These are phyloP conservation scores for Enteromius afrohamiltoni DNA, from an alignment of 2,797 vertebrate genomes.

Conservation along the genomic window DNA sequence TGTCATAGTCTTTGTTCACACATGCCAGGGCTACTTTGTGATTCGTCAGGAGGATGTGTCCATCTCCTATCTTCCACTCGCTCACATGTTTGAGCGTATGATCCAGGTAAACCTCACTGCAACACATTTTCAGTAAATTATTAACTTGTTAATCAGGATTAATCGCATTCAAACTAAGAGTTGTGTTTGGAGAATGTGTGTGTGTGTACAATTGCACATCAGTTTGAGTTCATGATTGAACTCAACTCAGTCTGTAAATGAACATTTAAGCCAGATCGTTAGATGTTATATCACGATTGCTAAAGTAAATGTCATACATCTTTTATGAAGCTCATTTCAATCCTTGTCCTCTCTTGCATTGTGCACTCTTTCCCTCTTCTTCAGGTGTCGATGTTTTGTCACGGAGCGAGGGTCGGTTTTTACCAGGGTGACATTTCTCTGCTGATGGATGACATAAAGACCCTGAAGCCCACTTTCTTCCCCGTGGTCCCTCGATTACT, in stretches of 20 bases:
- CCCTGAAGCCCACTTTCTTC: conserved; percentile 81
- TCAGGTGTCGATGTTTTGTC: conserved; percentile 81
- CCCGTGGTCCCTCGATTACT: conserved; percentile 82
- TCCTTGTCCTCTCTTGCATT: neutral
- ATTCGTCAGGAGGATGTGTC: conserved; percentile 80
- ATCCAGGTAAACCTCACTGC: conserved; percentile 73
- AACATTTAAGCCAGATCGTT: neutral
- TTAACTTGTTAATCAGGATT: neutral
- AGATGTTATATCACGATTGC: neutral
- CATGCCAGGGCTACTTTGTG: conserved; percentile 77
- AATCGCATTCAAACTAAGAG: no score
- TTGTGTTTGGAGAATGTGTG: no score
- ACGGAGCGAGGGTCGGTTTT: conserved; percentile 81
- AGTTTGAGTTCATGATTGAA: no score
- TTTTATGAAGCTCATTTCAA: no score
- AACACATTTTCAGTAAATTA: neutral
- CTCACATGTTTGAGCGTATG: conserved; percentile 86
- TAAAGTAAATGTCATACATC: neutral
- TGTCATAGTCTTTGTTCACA: conserved; percentile 34
- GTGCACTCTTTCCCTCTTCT: neutral
- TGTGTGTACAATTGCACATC: no score
- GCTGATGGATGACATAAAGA: conserved; percentile 84
- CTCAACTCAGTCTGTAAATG: no score
- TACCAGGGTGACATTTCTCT: conserved; percentile 83
- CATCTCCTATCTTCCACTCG: conserved; percentile 85